Base-by-base conservation (phyloP, 1,140 invertebrate species). In the Belonocnema kinseyi region DNA sequence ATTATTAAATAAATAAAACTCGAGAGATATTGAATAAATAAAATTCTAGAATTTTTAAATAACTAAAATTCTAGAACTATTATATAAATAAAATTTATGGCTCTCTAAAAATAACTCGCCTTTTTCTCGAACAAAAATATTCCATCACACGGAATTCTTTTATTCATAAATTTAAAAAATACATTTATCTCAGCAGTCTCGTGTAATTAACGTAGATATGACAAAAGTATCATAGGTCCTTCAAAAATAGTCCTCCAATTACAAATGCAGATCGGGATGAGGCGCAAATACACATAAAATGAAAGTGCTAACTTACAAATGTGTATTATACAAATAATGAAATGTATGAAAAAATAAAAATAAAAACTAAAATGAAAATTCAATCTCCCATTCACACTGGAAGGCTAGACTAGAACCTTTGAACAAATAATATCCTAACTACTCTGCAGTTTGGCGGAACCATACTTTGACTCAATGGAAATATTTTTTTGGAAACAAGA, bases 351-450 rank as follows among this genome's bases (percentile, higher is more conserved):
- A 46, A 46, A 46, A 46, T 11, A 46, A 46, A 46, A 33, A 33
- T 2, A 4, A 33, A 3, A 46, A 46, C 40, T 10, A 46, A 46
- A 46, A 46, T 46, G 26, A 33, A 46, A 10, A 10, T 46, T 46
- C 26, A 61, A 61, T 33, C 12, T n/a, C 40, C 1, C 7, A 66
- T 66, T 66, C 61, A n/a, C 33, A 66, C 61, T 46, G 5, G 46
- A 66, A 40, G 26, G 13, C 61, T 26, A 66, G 58, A 66, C 58
- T 66, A 66, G 58, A 66, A 66, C 58, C 58, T 66, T n/a, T 26
- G 12, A 40, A 66, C 33, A 66, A 66, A 66, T 16, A 66, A 61
- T 33, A 40, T 40, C 40, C 40, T 46, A 46, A 10, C 40, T 46
- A 46, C 16, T 54, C 53, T 54, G 53, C 53, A 54, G 52, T 17